phyloP scores from a whole-genome alignment of 2,113 vertebrate genomes.

The Todiramphus saurophagus region DNA sequence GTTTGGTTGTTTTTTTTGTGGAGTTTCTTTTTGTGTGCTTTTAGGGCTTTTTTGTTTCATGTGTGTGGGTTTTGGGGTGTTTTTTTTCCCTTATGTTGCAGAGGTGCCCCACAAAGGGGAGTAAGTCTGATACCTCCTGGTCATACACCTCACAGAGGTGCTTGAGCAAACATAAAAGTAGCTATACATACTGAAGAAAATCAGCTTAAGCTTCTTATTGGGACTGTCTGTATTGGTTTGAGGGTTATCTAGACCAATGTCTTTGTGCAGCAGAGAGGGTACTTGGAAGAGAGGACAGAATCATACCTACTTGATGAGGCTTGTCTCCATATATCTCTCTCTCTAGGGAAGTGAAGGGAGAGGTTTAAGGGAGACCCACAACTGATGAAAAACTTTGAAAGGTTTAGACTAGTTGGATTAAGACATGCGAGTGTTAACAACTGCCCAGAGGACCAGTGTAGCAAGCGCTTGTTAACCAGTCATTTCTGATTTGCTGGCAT shows the following conservation, averaged over 20 bases:
- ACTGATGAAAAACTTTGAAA: background rate
- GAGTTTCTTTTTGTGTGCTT: background rate
- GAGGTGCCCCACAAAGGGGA: background rate
- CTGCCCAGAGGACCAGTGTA: background rate
- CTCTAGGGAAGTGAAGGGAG: background rate
- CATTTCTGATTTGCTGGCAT: background rate
- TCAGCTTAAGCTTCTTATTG: background rate
- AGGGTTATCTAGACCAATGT: background rate
- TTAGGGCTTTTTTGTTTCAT: background rate
- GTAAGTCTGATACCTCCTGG: background rate
- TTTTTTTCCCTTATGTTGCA: background rate
- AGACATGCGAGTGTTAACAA: background rate
- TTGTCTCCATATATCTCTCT: background rate
- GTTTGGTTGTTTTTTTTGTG: too few species aligned
- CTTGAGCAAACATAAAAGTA: background rate
- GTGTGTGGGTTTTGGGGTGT: background rate
- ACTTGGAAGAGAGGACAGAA: background rate
- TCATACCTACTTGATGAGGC: background rate
- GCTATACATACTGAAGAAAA: background rate
- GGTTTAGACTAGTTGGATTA: background rate
- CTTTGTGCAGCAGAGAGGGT: background rate
- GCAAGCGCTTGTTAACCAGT: background rate
- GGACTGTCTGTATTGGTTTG: background rate
- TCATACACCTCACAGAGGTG: background rate
- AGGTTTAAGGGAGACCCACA: background rate